Percentiles rank a stretch among this genome's conserved stretches.
Evolutionary conservation across 2,888 invertebrate genomes (phyloP).

Genomic region (Watsonalla binaria): DNA sequence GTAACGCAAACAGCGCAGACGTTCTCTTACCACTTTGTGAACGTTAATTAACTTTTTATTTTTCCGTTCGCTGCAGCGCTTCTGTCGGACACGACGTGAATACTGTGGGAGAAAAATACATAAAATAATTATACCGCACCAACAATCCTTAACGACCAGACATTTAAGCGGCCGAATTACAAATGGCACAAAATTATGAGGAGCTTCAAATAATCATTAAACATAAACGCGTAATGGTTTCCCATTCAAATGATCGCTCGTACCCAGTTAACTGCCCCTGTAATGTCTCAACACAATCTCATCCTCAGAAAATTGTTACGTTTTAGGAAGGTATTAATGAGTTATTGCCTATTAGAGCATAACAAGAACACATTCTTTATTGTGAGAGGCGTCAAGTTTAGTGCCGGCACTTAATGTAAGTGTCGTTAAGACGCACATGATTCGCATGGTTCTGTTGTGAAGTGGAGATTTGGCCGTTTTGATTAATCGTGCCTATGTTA

Average conservation of each 20-base stretch:
- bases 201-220: conserved; percentile 73
- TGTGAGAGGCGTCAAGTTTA: conserved; percentile 38
- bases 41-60: conserved; percentile 58
- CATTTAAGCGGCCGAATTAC: conserved; percentile 49
- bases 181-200: conserved; percentile 66
- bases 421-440: conserved; percentile 17
- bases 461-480: conserved; percentile 26
- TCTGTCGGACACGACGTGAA: conserved; percentile 22
- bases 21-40: conserved; percentile 35
- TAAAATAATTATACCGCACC: conserved; percentile 50
- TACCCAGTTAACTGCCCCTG: conserved; percentile 62
- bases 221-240: conserved; percentile 72
- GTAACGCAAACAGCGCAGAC: conserved; percentile 25
- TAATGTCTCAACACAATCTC: conserved; percentile 72
- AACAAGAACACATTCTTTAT: conserved; percentile 64
- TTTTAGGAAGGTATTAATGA: conserved; percentile 69
- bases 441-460: conserved; percentile 15
- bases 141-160: conserved; percentile 55
- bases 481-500: conserved; percentile 40
- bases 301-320: conserved; percentile 58
- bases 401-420: conserved; percentile 31
- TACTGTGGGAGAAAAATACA: conserved; percentile 33
- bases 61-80: conserved; percentile 24
- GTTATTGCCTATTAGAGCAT: conserved; percentile 61
- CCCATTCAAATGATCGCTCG: conserved; percentile 69